Conservation (phyloP, 1,140 invertebrate species). For the Medauroidea extradentata region DNA sequence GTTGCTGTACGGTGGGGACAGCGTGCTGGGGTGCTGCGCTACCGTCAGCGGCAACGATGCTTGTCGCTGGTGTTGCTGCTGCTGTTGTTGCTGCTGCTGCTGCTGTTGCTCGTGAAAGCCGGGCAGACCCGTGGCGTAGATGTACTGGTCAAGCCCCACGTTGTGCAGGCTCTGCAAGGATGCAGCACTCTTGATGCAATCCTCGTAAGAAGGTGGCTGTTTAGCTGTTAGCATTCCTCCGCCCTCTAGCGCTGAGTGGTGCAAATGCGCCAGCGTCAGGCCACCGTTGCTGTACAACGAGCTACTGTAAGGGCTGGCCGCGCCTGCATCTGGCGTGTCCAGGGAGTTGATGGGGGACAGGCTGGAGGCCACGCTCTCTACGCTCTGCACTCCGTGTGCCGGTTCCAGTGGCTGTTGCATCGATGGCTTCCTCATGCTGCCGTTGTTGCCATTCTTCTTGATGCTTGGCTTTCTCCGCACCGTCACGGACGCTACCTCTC, state of each 20-base stretch:
- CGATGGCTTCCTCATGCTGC: slow-evolving; percentile 48
- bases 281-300: slow-evolving; percentile 71
- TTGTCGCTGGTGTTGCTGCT: slow-evolving; percentile 49
- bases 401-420: slow-evolving; percentile 43
- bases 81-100: slow-evolving; percentile 51
- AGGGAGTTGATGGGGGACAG: slow-evolving; percentile 50
- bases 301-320: slow-evolving; percentile 73
- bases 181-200: slow-evolving; percentile 68
- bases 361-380: slow-evolving; percentile 43
- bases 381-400: slow-evolving; percentile 37
- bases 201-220: slow-evolving; percentile 83
- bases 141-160: slow-evolving; percentile 18
- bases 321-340: slow-evolving; percentile 57
- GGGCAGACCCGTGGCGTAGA: slow-evolving; percentile 37
- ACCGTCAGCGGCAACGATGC: slow-evolving; percentile 33
- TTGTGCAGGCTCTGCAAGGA: slow-evolving; percentile 49
- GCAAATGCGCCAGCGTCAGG: slow-evolving; percentile 50
- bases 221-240: slow-evolving; percentile 50
- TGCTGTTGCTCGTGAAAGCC: slow-evolving; percentile 58
- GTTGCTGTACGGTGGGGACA: slow-evolving; percentile 70
- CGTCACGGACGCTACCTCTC: slow-evolving; percentile 47
- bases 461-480: slow-evolving; percentile 67
- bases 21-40: slow-evolving; percentile 48
- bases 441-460: slow-evolving; percentile 61
- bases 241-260: slow-evolving; percentile 49